Evolutionary conservation across 2,113 vertebrate genomes (phyloP).

Genomic region (Urocitellus parryii): DNA sequence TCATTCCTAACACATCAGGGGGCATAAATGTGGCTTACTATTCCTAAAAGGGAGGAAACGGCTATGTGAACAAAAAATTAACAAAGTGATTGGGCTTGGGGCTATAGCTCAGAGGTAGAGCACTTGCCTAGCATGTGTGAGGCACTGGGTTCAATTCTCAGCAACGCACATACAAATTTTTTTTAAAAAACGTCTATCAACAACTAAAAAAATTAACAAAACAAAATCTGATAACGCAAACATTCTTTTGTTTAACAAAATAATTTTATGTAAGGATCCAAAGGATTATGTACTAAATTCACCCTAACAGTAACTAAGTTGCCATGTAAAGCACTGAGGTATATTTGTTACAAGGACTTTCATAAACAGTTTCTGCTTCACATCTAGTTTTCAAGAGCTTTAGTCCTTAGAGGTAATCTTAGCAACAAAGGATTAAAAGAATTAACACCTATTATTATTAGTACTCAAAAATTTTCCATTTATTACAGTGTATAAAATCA

Average conservation of each 20-base stretch:
- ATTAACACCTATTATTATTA: not conserved
- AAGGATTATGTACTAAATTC: not conserved
- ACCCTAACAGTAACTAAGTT: constrained; percentile 17
- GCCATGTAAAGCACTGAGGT: not conserved
- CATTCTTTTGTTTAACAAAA: not conserved
- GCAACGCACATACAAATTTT: too few relatives aligned
- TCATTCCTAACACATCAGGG: not conserved
- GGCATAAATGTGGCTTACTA: not conserved
- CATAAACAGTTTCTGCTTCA: not conserved
- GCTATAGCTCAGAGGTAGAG: too few relatives aligned
- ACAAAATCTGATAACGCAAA: not conserved
- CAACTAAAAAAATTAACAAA: not conserved
- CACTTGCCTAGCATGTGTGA: too few relatives aligned
- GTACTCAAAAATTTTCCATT: not conserved
- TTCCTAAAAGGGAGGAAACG: not conserved
- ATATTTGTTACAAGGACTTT: not conserved
- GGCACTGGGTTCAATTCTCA: too few relatives aligned
- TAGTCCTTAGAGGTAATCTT: not conserved
- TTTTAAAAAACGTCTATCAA: too few relatives aligned
- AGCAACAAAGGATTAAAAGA: not conserved
- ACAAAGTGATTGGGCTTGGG: too few relatives aligned
- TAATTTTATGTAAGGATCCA: constrained; percentile 18
- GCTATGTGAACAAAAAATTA: not conserved
- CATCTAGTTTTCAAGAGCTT: not conserved
- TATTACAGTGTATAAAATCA: not conserved